These are phyloP conservation scores for Tetragnatha montana DNA, from an alignment of 2,888 invertebrate species.

Conservation along the genomic window DNA sequence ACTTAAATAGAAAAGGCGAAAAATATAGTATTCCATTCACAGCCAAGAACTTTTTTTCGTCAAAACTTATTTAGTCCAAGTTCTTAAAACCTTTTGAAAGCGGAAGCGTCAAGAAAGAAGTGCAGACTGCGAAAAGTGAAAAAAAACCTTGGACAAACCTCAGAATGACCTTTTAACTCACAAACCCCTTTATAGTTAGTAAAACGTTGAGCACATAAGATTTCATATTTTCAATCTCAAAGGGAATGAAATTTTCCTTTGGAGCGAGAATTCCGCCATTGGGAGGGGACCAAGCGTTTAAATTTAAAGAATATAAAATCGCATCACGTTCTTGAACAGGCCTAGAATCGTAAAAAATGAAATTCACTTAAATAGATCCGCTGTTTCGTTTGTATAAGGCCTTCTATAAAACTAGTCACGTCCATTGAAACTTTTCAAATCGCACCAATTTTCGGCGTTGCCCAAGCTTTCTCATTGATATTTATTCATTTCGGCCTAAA, in stretches of 20 bases:
- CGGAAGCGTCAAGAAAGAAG: no score
- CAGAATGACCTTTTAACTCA: no score
- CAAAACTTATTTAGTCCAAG: no score
- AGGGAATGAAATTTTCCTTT: constrained; percentile 15
- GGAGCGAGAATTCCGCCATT: constrained; percentile 21
- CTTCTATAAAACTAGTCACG: constrained; percentile 34
- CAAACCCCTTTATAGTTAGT: background rate
- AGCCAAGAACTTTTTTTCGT: no score
- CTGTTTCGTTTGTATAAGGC: constrained; percentile 36
- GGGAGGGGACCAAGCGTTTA: constrained; percentile 18
- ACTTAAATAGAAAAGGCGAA: no score
- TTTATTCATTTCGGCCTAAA: constrained; percentile 44
- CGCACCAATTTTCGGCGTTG: constrained; percentile 38
- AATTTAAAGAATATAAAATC: constrained; percentile 27
- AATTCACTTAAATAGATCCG: constrained; percentile 47
- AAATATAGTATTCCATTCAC: no score
- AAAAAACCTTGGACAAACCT: no score
- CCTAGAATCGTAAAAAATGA: constrained; percentile 37
- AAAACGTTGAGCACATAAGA: background rate
- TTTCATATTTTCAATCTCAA: constrained; percentile 20
- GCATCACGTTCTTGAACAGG: constrained; percentile 28
- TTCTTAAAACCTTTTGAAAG: no score
- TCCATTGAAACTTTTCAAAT: constrained; percentile 26
- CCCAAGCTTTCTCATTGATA: constrained; percentile 34
- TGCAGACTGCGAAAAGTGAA: no score